Evolutionary conservation across 2,113 vertebrate genomes (phyloP).

Genomic region (Phalacrocorax brasilianus): DNA sequence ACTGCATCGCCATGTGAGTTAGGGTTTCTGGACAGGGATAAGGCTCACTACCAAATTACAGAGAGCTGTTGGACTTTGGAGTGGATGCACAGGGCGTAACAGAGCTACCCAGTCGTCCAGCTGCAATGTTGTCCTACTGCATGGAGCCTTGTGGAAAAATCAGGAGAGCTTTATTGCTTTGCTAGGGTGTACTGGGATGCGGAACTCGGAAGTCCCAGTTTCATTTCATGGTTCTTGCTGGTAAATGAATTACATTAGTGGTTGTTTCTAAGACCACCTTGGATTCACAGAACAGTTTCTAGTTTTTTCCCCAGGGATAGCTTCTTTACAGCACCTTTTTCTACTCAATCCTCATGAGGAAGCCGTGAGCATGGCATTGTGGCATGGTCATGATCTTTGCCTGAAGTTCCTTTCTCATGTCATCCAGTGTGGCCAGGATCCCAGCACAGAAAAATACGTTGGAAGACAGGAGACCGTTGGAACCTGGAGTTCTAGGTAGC

Average conservation of each 20-base stretch:
- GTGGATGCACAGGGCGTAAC: neutral
- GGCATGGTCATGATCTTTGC: conserved; percentile 68
- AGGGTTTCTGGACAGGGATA: neutral
- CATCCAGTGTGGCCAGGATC: conserved; percentile 73
- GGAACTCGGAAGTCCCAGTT: neutral
- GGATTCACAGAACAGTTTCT: neutral
- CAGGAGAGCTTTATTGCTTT: neutral
- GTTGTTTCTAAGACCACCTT: neutral
- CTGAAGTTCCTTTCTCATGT: conserved; percentile 69
- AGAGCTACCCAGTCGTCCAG: neutral
- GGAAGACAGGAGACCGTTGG: neutral
- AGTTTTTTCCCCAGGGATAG: neutral
- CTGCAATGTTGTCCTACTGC: neutral
- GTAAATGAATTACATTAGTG: neutral
- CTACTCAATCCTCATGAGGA: conserved; percentile 73
- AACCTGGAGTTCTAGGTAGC: neutral
- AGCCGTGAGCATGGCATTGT: conserved; percentile 66
- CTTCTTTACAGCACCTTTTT: conserved; percentile 68
- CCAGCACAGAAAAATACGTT: conserved; percentile 74
- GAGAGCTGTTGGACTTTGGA: neutral
- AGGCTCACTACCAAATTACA: neutral
- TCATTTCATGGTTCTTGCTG: neutral
- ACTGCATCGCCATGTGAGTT: neutral
- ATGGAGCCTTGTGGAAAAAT: neutral
- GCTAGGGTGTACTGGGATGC: neutral